A percentile compares a stretch with the other conserved stretches of the same genome.
These are phyloP conservation scores for Eurypyga helias DNA, from an alignment of 2,113 vertebrate genomes.

Conservation along the genomic window DNA sequence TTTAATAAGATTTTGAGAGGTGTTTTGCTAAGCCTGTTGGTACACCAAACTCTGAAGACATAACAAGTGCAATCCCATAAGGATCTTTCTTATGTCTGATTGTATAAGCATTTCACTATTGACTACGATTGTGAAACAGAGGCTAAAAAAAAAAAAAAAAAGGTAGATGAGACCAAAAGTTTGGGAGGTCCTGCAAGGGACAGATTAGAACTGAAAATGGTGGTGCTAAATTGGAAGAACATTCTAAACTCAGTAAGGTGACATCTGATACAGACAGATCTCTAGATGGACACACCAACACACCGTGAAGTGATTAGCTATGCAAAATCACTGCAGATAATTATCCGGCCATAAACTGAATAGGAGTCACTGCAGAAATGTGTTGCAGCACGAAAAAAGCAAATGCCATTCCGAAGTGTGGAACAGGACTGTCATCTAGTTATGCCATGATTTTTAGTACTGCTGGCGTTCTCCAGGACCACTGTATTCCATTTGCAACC, in stretches of 20 bases:
- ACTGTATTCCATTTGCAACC: not conserved
- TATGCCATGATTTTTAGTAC: not conserved
- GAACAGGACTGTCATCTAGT: not conserved
- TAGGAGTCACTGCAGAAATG: not conserved
- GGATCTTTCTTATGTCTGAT: not conserved
- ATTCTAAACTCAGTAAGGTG: not conserved
- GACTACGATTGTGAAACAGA: not conserved
- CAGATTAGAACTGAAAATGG: not conserved
- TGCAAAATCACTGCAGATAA: not conserved
- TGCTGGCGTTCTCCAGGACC: not conserved
- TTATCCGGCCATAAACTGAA: not conserved
- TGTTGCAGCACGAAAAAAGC: not conserved
- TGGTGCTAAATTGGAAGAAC: not conserved
- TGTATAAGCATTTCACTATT: not conserved
- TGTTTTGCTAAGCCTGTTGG: constrained; percentile 4
- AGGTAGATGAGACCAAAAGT: not conserved
- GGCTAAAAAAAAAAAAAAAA: not conserved
- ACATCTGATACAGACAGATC: not conserved
- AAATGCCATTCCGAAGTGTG: not conserved
- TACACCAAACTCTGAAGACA: not conserved
- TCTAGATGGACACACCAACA: not conserved
- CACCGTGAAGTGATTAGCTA: not conserved
- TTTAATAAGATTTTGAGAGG: not conserved
- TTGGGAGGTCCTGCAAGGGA: not conserved
- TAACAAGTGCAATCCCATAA: not conserved